Conservation (phyloP, 2,113 vertebrate species). For the Lucifuga dentata region DNA sequence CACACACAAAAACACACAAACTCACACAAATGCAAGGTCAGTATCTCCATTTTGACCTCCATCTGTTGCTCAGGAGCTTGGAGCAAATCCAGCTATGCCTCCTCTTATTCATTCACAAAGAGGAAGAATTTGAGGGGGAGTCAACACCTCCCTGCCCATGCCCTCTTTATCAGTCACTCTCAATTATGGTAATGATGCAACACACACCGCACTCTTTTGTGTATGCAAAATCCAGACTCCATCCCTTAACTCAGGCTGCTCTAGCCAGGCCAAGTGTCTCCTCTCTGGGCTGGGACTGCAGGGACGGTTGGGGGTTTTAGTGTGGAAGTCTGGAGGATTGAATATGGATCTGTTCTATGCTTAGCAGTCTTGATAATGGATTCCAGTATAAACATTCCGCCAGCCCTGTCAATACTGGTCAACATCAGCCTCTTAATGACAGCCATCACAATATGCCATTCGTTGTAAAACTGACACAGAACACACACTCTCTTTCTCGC, state of each 20-base stretch:
- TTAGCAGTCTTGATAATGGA: slow-evolving; percentile 69
- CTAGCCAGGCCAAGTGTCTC: slow-evolving; percentile 7
- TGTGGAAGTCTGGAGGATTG: neutral
- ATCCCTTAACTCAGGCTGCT: neutral
- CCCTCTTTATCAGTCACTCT: slow-evolving; percentile 50
- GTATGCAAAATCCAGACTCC: slow-evolving; percentile 33
- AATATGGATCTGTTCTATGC: slow-evolving; percentile 43
- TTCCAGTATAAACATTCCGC: slow-evolving; percentile 64
- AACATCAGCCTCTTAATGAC: slow-evolving; percentile 62
- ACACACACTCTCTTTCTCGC: slow-evolving; percentile 28
- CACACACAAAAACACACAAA: slow-evolving; percentile 16
- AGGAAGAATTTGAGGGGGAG: slow-evolving; percentile 23
- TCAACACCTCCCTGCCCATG: slow-evolving; percentile 33
- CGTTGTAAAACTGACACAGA: slow-evolving; percentile 53
- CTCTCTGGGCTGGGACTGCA: neutral
- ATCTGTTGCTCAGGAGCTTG: slow-evolving; percentile 34
- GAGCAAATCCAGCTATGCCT: slow-evolving; percentile 35
- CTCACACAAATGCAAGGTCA: too few relatives aligned
- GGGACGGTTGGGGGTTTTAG: neutral
- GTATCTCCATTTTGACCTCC: slow-evolving; percentile 63
- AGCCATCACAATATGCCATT: slow-evolving; percentile 38
- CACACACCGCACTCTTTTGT: slow-evolving; percentile 48
- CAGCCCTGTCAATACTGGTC: slow-evolving; percentile 61
- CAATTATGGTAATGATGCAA: slow-evolving; percentile 74
- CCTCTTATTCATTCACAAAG: slow-evolving; percentile 61